Base-by-base conservation (phyloP, 2,797 vertebrate species). In the Prunella strophiata region DNA sequence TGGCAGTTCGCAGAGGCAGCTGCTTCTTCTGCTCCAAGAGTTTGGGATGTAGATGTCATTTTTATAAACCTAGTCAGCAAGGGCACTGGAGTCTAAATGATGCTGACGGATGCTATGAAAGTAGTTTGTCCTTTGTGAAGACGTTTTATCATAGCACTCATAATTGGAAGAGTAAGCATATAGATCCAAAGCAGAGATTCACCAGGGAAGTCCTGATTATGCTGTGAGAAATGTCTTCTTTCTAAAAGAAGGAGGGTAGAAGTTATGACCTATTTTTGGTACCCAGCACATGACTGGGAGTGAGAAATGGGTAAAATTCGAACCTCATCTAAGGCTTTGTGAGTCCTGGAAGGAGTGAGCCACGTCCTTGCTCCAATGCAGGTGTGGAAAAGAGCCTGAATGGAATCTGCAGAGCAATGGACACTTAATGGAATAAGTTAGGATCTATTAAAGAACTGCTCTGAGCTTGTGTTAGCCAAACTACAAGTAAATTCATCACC, bases 21-120 rank as follows among this genome's bases (percentile, higher is more conserved):
- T 74, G 27, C 50, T 86, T 81, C 72, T 91, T 91, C 71, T 61
- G 51, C 62, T 94, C 62, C 62, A 88, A 84, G 85, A 84, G 32
- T 80, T 85, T 62, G 68, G 45, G 36, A 63, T 67, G 87, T 66
- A 71, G 59, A 51, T 87, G 63, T 88, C 75, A 59, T 85, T 91
- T 93, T 89, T 85, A 89, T 76, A 92, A 94, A 91, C 45, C 16
- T 79, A 74, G 45, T 92, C 92, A 89, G 63, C 91, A 93, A 94
- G 78, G 55, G 45, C 74, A 85, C 32, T 63, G 32, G 25, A 80
- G 3, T 93, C 82, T 93, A 80, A 93, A 71, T 36, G 45, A 72
- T 89, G 83, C 32, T 89, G 85, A 91, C 36, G 85, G 58, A 74
- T 67, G 42, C 30, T 70, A 63, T 87, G 87, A 58, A 87, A 96